A percentile compares a stretch with the other conserved stretches of the same genome.
Conservation (phyloP, 35 echinoderm and acorn worm species). For the Amphiura filiformis region DNA sequence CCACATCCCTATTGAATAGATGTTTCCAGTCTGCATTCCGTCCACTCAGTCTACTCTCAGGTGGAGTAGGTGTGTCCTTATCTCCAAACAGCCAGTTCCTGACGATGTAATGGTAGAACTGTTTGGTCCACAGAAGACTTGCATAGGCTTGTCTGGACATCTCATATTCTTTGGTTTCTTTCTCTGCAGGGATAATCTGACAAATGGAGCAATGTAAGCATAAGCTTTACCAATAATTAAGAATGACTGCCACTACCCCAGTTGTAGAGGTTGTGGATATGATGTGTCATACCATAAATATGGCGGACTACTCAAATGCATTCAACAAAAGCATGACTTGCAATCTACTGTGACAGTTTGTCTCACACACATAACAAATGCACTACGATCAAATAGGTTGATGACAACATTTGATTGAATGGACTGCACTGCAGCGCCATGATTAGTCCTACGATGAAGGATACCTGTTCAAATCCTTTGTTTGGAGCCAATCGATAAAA, state of each 20-base stretch:
- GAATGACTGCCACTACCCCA: neutral
- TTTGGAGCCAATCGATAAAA: too few species aligned
- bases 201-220: neutral
- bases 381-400: too few species aligned
- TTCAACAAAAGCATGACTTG: too few species aligned
- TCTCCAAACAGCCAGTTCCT: constrained; percentile 90
- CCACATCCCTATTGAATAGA: constrained; percentile 91
- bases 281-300: too few species aligned
- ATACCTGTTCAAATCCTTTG: too few species aligned
- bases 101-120: constrained; percentile 99
- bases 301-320: too few species aligned
- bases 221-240: neutral
- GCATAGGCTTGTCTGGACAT: constrained; percentile 91
- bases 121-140: constrained; percentile 93
- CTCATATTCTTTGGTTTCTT: constrained; percentile 27
- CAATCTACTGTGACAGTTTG: too few species aligned
- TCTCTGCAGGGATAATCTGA: constrained; percentile 61
- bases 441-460: neutral
- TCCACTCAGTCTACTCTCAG: constrained; percentile 47
- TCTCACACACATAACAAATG: too few species aligned
- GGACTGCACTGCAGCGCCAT: neutral
- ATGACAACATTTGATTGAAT: too few species aligned
- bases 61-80: constrained; percentile 61
- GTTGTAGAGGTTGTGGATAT: too few species aligned
- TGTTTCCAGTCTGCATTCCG: constrained; percentile 94